Percentiles rank a stretch among this genome's conserved stretches.
These are phyloP conservation scores for Amblyornis subalaris DNA, from an alignment of 2,113 vertebrate genomes.

Conservation along the genomic window DNA sequence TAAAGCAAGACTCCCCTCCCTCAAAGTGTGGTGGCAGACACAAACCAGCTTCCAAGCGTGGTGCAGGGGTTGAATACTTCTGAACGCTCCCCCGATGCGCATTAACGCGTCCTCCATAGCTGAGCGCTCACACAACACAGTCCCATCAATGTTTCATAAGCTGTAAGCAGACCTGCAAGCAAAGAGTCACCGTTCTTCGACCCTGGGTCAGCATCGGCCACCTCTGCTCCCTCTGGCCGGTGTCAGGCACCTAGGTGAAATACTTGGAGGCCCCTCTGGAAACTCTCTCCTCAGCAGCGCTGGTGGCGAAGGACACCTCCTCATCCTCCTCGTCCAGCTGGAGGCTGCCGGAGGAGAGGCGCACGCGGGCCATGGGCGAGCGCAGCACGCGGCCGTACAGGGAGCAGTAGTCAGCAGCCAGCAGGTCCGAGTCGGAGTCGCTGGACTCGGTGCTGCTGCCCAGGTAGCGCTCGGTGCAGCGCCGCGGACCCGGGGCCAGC, in stretches of 20 bases:
- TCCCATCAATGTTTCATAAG: background rate
- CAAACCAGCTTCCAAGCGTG: background rate
- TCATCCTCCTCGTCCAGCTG: slow-evolving; percentile 90
- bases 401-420: slow-evolving; percentile 77
- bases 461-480: slow-evolving; percentile 58
- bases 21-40: background rate
- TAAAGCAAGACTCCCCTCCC: accelerated
- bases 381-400: slow-evolving; percentile 70
- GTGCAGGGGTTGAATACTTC: background rate
- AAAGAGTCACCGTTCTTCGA: background rate
- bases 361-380: slow-evolving; percentile 77
- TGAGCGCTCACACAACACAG: background rate
- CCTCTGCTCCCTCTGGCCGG: accelerated
- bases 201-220: accelerated
- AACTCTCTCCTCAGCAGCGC: slow-evolving; percentile 32
- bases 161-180: background rate
- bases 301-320: slow-evolving; percentile 34
- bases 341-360: slow-evolving; percentile 89
- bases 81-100: background rate
- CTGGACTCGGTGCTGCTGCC: slow-evolving; percentile 82
- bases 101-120: background rate
- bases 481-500: slow-evolving; percentile 56
- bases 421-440: slow-evolving; percentile 85
- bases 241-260: slow-evolving; percentile 44
- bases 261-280: slow-evolving; percentile 48